Evolutionary conservation across 1,140 invertebrate genomes (phyloP), one percentile per base, ranked within the genome.

Genomic region (Macrobrachium rosenbergii): DNA sequence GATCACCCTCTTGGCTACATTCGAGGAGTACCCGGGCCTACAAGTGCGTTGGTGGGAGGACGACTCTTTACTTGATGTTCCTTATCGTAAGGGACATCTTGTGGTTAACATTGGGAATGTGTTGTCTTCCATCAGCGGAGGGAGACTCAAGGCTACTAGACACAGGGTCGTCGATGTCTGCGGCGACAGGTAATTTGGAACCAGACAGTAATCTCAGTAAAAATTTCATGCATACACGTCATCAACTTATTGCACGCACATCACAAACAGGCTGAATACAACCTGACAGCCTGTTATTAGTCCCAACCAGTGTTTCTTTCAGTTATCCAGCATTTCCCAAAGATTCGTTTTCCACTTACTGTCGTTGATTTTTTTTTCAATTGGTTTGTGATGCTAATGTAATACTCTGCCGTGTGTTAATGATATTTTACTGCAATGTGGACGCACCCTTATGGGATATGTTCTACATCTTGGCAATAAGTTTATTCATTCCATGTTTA

Each of bases 91-190:
- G 6, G 87, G 87, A 37, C 82, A 80, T 64, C 82, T 88, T 1
- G 87, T 88, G n/a, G 76, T 88, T 19, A 88, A 88, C 75, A 88
- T 88, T 11, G 87, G 87, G 5, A 75, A 58, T 37, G 59, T 88
- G 3, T 73, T 88, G 28, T 37, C 87, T n/a, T 23, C 75, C 75
- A 88, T 83, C 21, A 84, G 73, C 21, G 87, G 87, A n/a, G 87
- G 87, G 12, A 83, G 69, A 19, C 83, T 83, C 28, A 88, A 88
- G 21, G 87, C 87, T 45, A 88, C 87, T n/a, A 77, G 58, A 14
- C 87, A 88, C 72, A 73, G 87, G 21, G 76, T 88, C 62, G n/a
- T 88, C 0, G 87, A 88, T 45, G 14, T 17, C 8, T 79, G 87
- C 45, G 73, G 82, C 8, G 78, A 88, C 63, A 59, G 87, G 87